Base-by-base conservation (phyloP, 2,797 vertebrate genomes). In the Glossophaga mutica region DNA sequence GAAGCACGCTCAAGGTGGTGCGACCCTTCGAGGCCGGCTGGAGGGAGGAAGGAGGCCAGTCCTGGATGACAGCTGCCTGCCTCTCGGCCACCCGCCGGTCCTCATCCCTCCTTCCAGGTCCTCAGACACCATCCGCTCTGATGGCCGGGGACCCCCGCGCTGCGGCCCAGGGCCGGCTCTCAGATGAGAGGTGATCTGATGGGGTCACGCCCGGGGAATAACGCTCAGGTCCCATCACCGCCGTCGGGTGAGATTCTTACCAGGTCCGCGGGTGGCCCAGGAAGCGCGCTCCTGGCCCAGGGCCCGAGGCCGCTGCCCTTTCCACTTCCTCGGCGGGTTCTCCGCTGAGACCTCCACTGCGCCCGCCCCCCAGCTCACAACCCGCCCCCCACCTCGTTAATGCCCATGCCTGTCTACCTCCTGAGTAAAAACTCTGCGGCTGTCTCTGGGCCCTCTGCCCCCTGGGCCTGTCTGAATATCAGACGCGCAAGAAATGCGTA, bases 251-350 rank as follows among this genome's bases (percentile, higher is more conserved):
- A 24, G 34, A 34, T 34, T 19, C n/a, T 34, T 57, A 57, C 55
- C 55, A 24, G 55, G 22, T 24, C 55, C 55, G 55, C 55, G 22
- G 55, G 22, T 22, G 10, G 22, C 55, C 55, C 52, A 55, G 22
- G 55, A 57, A 57, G 55, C 55, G 0, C 15, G 26, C 65, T 14
- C 37, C 10, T 2, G 5, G 5, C 26, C 34, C 65, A 39, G 46
- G 65, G 0, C 18, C 34, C 6, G 9, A 26, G 2, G 5, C 5
- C 3, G 1, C 48, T 21, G 48, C 26, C 67, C 83, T 7, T 3
- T 19, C 22, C 16, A 3, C 18, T 32, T 37, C 65, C 46, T 70
- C 44, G 14, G 34, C 46, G 15, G 12, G 9, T 9, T 39, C 46
- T 42, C 46, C 32, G 16, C 34, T 5, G 8, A 15, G 48, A 0